Base-by-base conservation (phyloP, 23 tunicate genomes). In the Oikopleura dioica region DNA sequence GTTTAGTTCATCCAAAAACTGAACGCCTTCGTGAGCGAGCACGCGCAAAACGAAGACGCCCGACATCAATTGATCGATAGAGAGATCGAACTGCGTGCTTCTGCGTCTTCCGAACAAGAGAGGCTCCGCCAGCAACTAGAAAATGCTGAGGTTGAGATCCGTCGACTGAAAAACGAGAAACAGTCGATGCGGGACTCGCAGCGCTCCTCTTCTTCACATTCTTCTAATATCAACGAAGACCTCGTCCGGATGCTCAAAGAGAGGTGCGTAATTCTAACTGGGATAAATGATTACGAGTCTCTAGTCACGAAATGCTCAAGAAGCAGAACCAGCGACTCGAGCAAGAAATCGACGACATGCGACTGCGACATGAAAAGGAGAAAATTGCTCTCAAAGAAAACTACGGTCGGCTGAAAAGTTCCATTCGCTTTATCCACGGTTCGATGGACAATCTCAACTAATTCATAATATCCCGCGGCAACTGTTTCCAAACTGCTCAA, bases 351-450 rank as follows among this genome's bases (percentile, higher is more conserved):
- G 33, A 63, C 2, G 33, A 28, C 72, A 12, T 63, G 26, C 16
- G 26, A 63, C 2, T 28, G 33, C 16, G 26, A 63, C 72, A 63
- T 28, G 2, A 23, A 2, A 23, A 31, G 4, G 72, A 63, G 72
- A 63, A 12, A 31, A 63, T 12, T 12, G 5, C 29, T 12, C 29
- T 63, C 5, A 24, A 28, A 24, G 72, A 63, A 24, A 63, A 63
- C 26, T 63, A 63, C 33, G 72, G 26, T 28, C 72, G 72, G 26
- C 33, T 63, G 26, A 63, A 63, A 28, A 12, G 30, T 21, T 63
- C 72, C 30, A 63, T 63, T 63, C 72, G 26, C 4, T 63, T 63
- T 63, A 63, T 63, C 33, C 72, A 63, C 29, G 72, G 72, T 12
- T 12, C 16, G 4, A 63, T 63, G 32, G 21, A 44, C 55, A 21